Percentiles rank a stretch among this genome's conserved stretches.
Evolutionary conservation across 2,113 vertebrate genomes (phyloP).

Genomic region (Steatornis caripensis): DNA sequence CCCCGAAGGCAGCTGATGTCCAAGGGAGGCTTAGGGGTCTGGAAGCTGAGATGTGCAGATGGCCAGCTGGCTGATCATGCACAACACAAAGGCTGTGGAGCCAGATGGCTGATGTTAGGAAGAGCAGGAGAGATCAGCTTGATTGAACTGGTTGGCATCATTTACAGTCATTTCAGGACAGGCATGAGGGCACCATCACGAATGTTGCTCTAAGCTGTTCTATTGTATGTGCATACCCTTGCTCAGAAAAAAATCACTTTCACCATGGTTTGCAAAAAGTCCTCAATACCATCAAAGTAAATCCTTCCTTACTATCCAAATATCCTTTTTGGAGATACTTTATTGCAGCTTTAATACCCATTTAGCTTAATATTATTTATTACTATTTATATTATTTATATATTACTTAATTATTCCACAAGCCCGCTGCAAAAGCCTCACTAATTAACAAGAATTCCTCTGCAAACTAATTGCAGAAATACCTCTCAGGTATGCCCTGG

Average conservation of each 20-base stretch:
- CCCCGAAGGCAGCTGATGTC: not conserved
- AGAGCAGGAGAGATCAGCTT: not conserved
- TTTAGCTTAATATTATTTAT: not conserved
- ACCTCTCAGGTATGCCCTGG: not conserved
- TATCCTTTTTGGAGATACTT: not conserved
- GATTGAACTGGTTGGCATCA: not conserved
- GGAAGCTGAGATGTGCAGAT: not conserved
- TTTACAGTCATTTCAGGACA: not conserved
- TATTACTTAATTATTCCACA: not conserved
- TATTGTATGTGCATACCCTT: not conserved
- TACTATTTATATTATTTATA: not conserved
- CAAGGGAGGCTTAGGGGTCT: not conserved
- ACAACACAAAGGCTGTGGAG: not conserved
- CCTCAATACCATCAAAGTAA: not conserved
- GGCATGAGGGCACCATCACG: not conserved
- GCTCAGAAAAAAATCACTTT: not conserved
- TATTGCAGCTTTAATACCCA: not conserved
- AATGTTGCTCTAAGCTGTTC: not conserved
- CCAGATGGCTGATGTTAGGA: conserved; percentile 1
- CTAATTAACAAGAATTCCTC: not conserved
- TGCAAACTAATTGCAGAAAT: not conserved
- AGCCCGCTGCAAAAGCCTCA: not conserved
- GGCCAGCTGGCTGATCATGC: not conserved
- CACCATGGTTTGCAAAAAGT: not conserved
- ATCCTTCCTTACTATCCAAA: not conserved